Evolutionary conservation across 2,113 vertebrate genomes (phyloP).

Genomic region (Scortum barcoo): DNA sequence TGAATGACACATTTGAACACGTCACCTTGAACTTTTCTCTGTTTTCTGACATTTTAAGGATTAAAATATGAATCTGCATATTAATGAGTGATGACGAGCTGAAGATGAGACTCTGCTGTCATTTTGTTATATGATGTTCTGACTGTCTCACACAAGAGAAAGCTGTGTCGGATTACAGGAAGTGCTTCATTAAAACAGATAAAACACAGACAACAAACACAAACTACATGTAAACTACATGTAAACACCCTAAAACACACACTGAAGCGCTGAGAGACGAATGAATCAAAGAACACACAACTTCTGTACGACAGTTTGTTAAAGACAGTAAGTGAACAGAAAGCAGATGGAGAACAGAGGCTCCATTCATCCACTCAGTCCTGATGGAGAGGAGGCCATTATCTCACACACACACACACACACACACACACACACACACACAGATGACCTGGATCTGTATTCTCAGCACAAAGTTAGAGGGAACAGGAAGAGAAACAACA

Average conservation of each 20-base stretch:
- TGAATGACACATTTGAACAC: background rate
- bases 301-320: background rate
- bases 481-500: background rate
- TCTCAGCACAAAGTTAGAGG: background rate
- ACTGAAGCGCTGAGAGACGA: no score
- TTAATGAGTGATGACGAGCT: no score
- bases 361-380: constrained; percentile 29
- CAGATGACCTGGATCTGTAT: constrained; percentile 6
- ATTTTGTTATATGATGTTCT: no score
- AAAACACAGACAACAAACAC: background rate
- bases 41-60: no score
- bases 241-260: no score
- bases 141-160: no score
- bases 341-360: constrained; percentile 40
- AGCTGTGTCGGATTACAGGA: no score
- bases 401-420: background rate
- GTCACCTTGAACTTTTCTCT: no score
- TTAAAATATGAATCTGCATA: no score
- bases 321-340: constrained; percentile 7
- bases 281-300: background rate
- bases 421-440: constrained; percentile 7
- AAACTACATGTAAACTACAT: no score
- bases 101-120: no score
- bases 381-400: background rate
- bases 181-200: no score